Evolutionary conservation across 1,140 invertebrate genomes (phyloP), one percentile per base, ranked within the genome.

Genomic region (Musca vetustissima): DNA sequence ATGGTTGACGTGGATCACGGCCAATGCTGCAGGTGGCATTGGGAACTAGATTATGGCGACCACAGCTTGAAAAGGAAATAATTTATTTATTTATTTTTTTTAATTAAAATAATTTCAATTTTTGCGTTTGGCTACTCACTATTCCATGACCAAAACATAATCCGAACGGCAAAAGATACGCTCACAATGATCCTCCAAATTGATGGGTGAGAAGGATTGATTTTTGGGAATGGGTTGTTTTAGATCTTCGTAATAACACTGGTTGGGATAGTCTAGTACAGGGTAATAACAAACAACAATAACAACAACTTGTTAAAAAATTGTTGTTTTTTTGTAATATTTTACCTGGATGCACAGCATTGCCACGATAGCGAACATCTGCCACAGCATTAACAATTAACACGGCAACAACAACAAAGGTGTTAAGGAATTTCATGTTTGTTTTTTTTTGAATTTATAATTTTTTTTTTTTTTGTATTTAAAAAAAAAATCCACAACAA

Each of bases 161-260:
- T 80, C 78, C 11, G 76, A 71, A 1, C 78, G 73, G 57, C 78
- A 80, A 36, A 72, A 78, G 13, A 80, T 73, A 17, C 78, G 75
- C 17, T 78, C 73, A 66, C 78, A 80, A 67, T 76, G 74, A 6
- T 73, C 78, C 25, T 78, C 78, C 4, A 75, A 74, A 65, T 80
- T 80, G 17, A 80, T 78, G 21, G 78, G 78, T 66, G 78, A 80
- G 48, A 76, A 80, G 0, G 76, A 78, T 61, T 80, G 78, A 61
- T 78, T 69, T 22, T 73, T 80, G 61, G 78, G 78, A 71, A 80
- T 80, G 8, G 78, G 70, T 61, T 80, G 78, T 17, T 76, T 73
- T 22, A 80, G 72, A 15, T 80, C 78, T 64, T 80, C 75, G 48
- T 76, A 78, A 57, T 80, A 80, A 24, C 78, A 80, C 64, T 80